Percentiles rank a stretch among this genome's conserved stretches.
These are phyloP conservation scores for Cecropterus lyciades DNA, from an alignment of 1,140 invertebrate genomes.

Conservation along the genomic window DNA sequence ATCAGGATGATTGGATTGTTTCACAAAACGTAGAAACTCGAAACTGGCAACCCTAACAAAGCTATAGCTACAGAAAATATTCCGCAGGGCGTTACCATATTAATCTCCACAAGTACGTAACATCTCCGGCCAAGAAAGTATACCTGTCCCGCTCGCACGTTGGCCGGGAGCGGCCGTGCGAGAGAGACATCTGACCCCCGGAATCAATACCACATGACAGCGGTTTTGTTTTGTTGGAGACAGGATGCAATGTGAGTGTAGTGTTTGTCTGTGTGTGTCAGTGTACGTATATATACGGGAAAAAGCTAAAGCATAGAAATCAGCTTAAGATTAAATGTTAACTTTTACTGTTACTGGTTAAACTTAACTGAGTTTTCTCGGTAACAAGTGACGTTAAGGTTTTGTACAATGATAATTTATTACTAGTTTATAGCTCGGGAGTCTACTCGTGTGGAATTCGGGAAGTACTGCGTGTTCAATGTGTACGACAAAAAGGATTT, in stretches of 20 bases:
- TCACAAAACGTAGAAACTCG: too few species aligned
- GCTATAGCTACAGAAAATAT: conserved; percentile 35
- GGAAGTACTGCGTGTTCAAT: too few species aligned
- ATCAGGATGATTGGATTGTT: too few species aligned
- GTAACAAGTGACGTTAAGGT: too few species aligned
- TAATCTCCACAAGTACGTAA: conserved; percentile 71
- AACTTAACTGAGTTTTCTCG: too few species aligned
- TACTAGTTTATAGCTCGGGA: too few species aligned
- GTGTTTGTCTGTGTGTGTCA: conserved; percentile 35
- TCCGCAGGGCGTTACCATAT: conserved; percentile 63
- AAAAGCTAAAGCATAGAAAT: not conserved
- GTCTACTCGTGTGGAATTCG: too few species aligned
- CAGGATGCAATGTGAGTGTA: conserved; percentile 55
- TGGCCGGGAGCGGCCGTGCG: conserved; percentile 33
- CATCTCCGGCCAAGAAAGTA: conserved; percentile 58
- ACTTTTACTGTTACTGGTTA: too few species aligned
- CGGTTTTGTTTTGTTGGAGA: conserved; percentile 73
- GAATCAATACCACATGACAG: conserved; percentile 77
- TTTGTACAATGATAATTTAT: too few species aligned
- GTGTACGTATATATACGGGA: too few species aligned
- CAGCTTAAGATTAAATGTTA: not conserved
- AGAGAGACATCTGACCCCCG: conserved; percentile 56
- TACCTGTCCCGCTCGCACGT: conserved; percentile 55
- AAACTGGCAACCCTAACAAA: conserved; percentile 21
- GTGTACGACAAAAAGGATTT: too few species aligned